Percentiles rank a stretch among this genome's conserved stretches.
These are phyloP conservation scores for Rhabditoides inermis DNA, from an alignment of 2,888 invertebrate species.

Conservation along the genomic window DNA sequence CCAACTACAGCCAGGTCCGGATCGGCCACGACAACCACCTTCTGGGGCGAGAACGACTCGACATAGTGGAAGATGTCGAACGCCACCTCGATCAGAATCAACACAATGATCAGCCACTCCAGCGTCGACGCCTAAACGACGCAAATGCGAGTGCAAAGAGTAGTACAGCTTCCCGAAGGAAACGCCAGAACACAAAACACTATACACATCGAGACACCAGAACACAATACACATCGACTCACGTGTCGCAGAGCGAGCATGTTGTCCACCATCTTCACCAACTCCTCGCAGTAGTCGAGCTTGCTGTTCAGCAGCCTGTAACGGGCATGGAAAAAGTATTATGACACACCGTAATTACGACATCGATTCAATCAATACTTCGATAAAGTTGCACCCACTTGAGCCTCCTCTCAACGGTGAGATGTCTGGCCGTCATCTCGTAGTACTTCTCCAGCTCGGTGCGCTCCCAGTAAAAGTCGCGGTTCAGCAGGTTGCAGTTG, in stretches of 20 bases:
- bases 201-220: neutral
- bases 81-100: slow-evolving; percentile 84
- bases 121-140: slow-evolving; percentile 66
- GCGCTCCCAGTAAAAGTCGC: slow-evolving; percentile 96
- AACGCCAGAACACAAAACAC: neutral
- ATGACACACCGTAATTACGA: too few relatives aligned
- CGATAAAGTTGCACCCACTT: slow-evolving; percentile 10
- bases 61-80: slow-evolving; percentile 43
- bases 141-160: neutral
- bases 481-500: slow-evolving; percentile 82
- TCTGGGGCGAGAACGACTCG: slow-evolving; percentile 14
- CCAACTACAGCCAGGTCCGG: neutral
- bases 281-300: slow-evolving; percentile 81
- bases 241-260: slow-evolving; percentile 84
- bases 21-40: slow-evolving; percentile 1
- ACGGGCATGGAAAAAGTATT: too few relatives aligned
- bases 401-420: slow-evolving; percentile 30
- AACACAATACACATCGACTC: slow-evolving; percentile 1
- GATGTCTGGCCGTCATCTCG: slow-evolving; percentile 69
- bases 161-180: neutral
- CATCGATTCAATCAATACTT: neutral
- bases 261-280: slow-evolving; percentile 77
- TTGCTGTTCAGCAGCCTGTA: slow-evolving; percentile 84
- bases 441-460: slow-evolving; percentile 79
- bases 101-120: slow-evolving; percentile 92